Conservation (phyloP, 2,888 invertebrate genomes). For the Tachina fera region DNA sequence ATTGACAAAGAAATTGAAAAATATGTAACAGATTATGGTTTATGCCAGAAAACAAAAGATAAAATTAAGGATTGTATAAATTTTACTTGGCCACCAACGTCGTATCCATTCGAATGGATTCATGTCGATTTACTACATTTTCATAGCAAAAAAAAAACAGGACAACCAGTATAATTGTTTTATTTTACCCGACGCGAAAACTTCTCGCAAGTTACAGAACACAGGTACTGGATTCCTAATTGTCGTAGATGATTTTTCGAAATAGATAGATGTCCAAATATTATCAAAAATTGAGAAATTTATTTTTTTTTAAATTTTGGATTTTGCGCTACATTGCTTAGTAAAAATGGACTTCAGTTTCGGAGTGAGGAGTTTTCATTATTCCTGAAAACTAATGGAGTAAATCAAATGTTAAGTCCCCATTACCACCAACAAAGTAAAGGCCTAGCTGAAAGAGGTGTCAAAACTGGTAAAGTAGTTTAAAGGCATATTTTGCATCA, state of each 20-base stretch:
- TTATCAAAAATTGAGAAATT: constrained; percentile 39
- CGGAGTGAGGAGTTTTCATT: constrained; percentile 53
- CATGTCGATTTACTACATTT: no score
- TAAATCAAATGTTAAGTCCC: constrained; percentile 47
- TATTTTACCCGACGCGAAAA: constrained; percentile 42
- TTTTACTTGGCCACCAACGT: no score
- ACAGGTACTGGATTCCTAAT: constrained; percentile 43
- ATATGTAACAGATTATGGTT: constrained; percentile 32
- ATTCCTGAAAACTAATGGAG: constrained; percentile 57
- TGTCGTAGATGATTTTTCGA: constrained; percentile 54
- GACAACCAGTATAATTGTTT: no score
- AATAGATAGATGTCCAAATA: constrained; percentile 60
- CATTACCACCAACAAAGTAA: constrained; percentile 63
- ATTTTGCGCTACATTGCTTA: no score
- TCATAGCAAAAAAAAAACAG: no score
- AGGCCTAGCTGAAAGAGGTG: not conserved
- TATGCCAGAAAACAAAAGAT: no score
- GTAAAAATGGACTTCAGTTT: constrained; percentile 23
- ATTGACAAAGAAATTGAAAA: constrained; percentile 57
- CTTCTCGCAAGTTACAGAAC: constrained; percentile 52
- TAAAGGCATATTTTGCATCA: not conserved
- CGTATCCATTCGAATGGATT: no score
- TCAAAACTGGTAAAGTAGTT: not conserved
- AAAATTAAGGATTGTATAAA: no score
- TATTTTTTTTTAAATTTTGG: no score